Evolutionary conservation across 2,797 vertebrate genomes (phyloP), one percentile per base, ranked within the genome.

Genomic region (Siniperca obscura): DNA sequence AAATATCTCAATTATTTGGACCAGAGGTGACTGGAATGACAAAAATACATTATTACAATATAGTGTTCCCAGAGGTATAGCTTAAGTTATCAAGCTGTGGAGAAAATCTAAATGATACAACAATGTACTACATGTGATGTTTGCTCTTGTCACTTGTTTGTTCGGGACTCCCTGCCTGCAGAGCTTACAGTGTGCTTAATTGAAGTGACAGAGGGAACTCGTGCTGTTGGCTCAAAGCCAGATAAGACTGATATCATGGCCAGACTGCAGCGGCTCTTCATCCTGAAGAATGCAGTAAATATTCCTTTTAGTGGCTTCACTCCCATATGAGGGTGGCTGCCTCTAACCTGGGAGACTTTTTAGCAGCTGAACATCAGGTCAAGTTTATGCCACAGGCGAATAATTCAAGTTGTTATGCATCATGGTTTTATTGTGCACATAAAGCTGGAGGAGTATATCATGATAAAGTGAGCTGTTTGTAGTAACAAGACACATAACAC

Each of bases 131-230:
- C 78, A 60, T 73, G 86, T 76, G 71, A 81, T 71, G 76, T 83
- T 85, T 80, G 78, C 81, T 56, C 75, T 56, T 77, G 87, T 90
- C 73, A 25, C 66, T 83, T 86, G 82, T 89, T 85, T 86, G 81
- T 83, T 60, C 50, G 76, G 77, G 85, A 78, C 85, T 88, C 82
- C 84, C 86, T 40, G 68, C 76, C 86, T 59, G 79, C 85, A 81
- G 65, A 83, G 86, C 87, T 87, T 72, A 82, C 86, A 70, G 84
- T 77, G 78, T 55, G 80, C 80, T 30, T 93, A 91, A 93, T 93
- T 89, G 90, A 93, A 91, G 90, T 89, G 92, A 94, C 90, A 80
- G 80, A 68, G 89, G 85, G 89, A 87, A 85, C 83, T 91, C 78
- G 80, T 86, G 82, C 71, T 80, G 80, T 87, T 91, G 92, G 82